Percentiles rank a stretch among this genome's conserved stretches.
These are phyloP conservation scores for Neosilurus mollespiculum DNA, from an alignment of 2,797 vertebrate genomes.

Conservation along the genomic window DNA sequence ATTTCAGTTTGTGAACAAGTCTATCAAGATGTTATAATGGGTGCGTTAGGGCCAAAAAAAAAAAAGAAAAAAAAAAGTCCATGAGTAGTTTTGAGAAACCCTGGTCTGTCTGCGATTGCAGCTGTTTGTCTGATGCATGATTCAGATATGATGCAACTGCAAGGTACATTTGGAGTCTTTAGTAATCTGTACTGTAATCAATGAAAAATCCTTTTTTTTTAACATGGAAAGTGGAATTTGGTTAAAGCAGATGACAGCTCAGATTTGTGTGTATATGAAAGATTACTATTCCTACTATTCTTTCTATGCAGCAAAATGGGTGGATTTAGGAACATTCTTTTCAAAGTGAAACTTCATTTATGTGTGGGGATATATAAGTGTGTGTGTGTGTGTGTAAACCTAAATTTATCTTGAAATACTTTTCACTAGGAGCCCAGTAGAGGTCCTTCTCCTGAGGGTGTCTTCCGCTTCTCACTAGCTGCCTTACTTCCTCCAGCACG, in stretches of 20 bases:
- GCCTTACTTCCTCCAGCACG: slow-evolving; percentile 31
- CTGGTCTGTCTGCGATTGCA: slow-evolving; percentile 16
- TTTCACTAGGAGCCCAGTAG: not conserved
- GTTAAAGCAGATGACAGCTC: not conserved
- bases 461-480: not conserved
- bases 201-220: not conserved
- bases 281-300: not conserved
- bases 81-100: not conserved
- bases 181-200: not conserved
- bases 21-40: not conserved
- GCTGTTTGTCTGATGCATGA: not conserved
- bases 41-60: not conserved
- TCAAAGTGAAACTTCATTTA: not conserved
- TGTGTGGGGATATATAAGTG: too few relatives aligned
- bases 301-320: not conserved
- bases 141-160: not conserved
- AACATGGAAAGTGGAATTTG: not conserved
- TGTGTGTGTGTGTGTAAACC: too few relatives aligned
- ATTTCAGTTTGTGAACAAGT: not conserved
- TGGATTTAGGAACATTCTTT: not conserved
- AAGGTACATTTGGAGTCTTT: not conserved
- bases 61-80: not conserved
- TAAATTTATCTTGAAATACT: not conserved
- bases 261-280: not conserved
- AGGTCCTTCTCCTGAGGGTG: slow-evolving; percentile 4